These are phyloP conservation scores for Anableps anableps DNA, from an alignment of 2,797 vertebrate genomes.

Conservation along the genomic window DNA sequence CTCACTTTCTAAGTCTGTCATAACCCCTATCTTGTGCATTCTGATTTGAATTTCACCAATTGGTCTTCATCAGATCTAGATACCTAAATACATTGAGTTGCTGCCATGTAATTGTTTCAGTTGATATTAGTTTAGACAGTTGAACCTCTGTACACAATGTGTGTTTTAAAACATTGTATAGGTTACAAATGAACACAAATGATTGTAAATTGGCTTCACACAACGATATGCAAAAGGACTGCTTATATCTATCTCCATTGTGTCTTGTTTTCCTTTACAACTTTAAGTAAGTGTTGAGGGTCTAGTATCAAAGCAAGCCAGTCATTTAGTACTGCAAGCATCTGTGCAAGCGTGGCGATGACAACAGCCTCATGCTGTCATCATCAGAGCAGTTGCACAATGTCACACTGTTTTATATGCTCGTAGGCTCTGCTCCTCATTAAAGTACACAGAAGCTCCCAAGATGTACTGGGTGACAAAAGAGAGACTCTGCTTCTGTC, in stretches of 20 bases:
- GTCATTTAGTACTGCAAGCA: conserved; percentile 34
- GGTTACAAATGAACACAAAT: neutral
- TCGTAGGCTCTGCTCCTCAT: conserved; percentile 74
- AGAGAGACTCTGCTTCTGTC: conserved; percentile 57
- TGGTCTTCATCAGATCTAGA: neutral
- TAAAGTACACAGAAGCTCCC: conserved; percentile 65
- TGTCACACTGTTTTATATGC: conserved; percentile 64
- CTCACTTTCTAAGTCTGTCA: neutral
- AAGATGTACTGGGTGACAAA: conserved; percentile 63
- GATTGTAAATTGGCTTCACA: neutral
- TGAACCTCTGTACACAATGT: neutral
- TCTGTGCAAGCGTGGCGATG: conserved; percentile 29
- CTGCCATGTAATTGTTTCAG: neutral
- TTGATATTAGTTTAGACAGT: neutral
- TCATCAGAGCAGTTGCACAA: conserved; percentile 43
- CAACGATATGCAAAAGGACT: neutral
- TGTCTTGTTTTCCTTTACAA: conserved; percentile 8
- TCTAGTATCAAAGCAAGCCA: conserved; percentile 25
- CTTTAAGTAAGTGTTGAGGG: conserved; percentile 28
- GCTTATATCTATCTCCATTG: neutral
- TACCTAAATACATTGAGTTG: neutral
- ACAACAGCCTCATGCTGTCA: conserved; percentile 53
- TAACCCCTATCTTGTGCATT: neutral
- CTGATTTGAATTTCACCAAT: neutral
- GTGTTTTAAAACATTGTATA: neutral